Percentiles rank a stretch among this genome's conserved stretches.
phyloP scores from a whole-genome alignment of 2,797 vertebrate species.

The Pterois miles region DNA sequence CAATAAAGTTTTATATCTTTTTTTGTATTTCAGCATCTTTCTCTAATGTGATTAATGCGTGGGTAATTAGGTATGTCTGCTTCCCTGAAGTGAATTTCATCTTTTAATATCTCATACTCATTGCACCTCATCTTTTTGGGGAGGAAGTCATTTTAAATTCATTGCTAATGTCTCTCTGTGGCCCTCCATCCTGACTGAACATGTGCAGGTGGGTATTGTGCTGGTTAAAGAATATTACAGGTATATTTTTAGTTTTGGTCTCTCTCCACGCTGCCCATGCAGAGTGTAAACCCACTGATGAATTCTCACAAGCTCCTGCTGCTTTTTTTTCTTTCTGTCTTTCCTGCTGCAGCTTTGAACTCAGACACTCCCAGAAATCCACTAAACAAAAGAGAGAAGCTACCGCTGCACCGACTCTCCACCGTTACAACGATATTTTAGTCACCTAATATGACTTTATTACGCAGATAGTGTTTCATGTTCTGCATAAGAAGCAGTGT shows the following conservation, averaged over 20 bases:
- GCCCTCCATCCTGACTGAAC: neutral
- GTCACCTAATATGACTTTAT: conserved; percentile 24
- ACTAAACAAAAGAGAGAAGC: conserved; percentile 40
- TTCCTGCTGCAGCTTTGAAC: conserved; percentile 42
- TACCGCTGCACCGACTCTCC: conserved; percentile 15
- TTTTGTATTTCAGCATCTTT: neutral
- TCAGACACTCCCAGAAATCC: conserved; percentile 33
- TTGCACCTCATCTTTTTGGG: neutral
- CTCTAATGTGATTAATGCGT: neutral
- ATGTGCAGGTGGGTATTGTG: conserved; percentile 12
- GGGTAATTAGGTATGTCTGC: neutral
- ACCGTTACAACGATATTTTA: neutral
- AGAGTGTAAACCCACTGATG: conserved; percentile 39
- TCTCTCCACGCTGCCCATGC: conserved; percentile 20
- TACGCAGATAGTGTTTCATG: conserved; percentile 14
- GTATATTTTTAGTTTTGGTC: conserved; percentile 36
- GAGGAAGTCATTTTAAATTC: conserved; percentile 12
- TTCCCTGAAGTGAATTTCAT: neutral
- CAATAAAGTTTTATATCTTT: neutral
- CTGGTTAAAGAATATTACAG: conserved; percentile 32
- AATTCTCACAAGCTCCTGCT: conserved; percentile 33
- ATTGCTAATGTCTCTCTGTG: neutral
- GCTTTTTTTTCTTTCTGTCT: neutral
- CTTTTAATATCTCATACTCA: neutral
- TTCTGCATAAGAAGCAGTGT: neutral